Conservation (phyloP, 2,113 vertebrate genomes). For the Cisticola juncidis region DNA sequence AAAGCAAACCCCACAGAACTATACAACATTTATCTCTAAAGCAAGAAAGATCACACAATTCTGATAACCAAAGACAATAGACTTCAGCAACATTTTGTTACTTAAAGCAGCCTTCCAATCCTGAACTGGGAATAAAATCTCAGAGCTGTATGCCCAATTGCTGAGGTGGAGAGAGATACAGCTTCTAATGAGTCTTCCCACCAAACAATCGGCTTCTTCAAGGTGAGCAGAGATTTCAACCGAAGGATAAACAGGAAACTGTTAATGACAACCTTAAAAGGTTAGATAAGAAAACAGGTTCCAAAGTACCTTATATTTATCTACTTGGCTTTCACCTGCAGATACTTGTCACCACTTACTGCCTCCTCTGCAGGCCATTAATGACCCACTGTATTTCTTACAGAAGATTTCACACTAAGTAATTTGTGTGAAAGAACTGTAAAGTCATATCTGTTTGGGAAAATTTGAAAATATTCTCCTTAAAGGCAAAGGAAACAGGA, state of each 20-base stretch:
- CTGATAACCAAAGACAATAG: background rate
- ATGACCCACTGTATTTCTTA: background rate
- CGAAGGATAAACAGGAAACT: constrained; percentile 56
- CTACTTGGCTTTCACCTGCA: constrained; percentile 49
- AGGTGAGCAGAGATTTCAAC: constrained; percentile 37
- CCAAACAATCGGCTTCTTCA: background rate
- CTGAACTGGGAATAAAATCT: background rate
- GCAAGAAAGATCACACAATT: background rate
- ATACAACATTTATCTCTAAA: background rate
- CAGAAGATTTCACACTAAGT: background rate
- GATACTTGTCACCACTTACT: constrained; percentile 27
- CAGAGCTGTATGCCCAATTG: background rate
- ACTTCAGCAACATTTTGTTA: background rate
- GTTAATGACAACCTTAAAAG: constrained; percentile 40
- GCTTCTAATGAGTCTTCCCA: background rate
- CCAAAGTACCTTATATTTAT: constrained; percentile 51
- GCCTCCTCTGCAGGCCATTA: background rate
- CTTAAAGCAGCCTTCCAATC: background rate
- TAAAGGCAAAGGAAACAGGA: background rate
- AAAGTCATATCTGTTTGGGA: background rate
- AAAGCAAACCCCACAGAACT: background rate
- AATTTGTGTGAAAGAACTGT: background rate
- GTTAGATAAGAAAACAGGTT: constrained; percentile 64
- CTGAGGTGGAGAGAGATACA: background rate
- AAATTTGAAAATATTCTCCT: background rate